phyloP scores from a whole-genome alignment of 2,797 vertebrate species.

The Threskiornis aethiopicus region DNA sequence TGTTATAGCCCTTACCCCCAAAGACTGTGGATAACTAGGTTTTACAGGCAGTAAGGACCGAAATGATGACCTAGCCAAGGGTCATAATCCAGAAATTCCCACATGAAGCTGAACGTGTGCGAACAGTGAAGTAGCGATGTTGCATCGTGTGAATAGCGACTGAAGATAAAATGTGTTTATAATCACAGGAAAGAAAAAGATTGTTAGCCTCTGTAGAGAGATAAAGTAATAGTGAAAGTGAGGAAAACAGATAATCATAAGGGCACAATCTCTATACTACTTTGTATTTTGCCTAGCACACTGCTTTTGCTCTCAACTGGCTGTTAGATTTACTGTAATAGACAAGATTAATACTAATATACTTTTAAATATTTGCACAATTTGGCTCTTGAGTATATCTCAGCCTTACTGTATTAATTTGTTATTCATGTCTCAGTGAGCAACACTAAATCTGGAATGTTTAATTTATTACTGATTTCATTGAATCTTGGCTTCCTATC shows the following conservation, averaged over 20 bases:
- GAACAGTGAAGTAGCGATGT: not conserved
- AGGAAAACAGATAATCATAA: not conserved
- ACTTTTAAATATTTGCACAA: not conserved
- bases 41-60: not conserved
- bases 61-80: not conserved
- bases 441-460: not conserved
- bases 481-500: not conserved
- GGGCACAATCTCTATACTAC: not conserved
- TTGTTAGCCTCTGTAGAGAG: not conserved
- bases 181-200: not conserved
- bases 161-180: not conserved
- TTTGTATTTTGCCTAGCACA: not conserved
- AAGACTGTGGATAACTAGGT: not conserved
- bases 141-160: not conserved
- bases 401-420: not conserved
- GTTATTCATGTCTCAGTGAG: not conserved
- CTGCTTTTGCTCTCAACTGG: not conserved
- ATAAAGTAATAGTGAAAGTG: not conserved
- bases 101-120: not conserved
- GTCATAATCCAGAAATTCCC: not conserved
- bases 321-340: not conserved
- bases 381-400: not conserved
- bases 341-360: not conserved
- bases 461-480: not conserved
- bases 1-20: not conserved